Percentiles rank a stretch among this genome's conserved stretches.
phyloP scores from a whole-genome alignment of 2,888 invertebrate genomes.

The Yponomeuta evonymella region DNA sequence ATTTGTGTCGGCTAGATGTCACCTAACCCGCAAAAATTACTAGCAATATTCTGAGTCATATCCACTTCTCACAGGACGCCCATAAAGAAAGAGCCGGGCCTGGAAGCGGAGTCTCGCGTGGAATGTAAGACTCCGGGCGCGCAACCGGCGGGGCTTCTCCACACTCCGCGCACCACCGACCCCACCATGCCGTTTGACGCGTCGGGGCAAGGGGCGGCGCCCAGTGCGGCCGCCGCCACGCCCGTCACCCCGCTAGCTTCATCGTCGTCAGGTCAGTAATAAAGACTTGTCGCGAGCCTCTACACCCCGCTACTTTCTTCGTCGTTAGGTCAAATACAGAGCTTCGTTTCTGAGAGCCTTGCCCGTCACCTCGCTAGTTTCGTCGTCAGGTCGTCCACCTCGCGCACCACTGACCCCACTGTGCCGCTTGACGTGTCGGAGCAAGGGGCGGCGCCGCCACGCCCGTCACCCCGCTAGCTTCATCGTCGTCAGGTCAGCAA shows the following conservation, averaged over 20 bases:
- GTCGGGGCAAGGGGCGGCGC: slow-evolving; percentile 8
- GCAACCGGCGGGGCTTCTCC: slow-evolving; percentile 25
- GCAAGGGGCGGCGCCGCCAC: slow-evolving; percentile 11
- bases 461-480: background rate
- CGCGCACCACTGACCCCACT: slow-evolving; percentile 66
- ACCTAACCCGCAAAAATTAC: no score
- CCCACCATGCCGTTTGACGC: slow-evolving; percentile 55
- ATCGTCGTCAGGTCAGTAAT: background rate
- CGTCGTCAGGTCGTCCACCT: slow-evolving; percentile 28
- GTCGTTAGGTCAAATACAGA: no score
- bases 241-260: slow-evolving; percentile 1
- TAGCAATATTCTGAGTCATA: no score
- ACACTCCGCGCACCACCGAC: slow-evolving; percentile 61
- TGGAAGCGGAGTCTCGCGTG: slow-evolving; percentile 19
- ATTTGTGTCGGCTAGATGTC: no score
- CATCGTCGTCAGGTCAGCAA: background rate
- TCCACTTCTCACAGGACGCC: slow-evolving; percentile 44
- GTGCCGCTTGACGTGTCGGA: slow-evolving; percentile 39
- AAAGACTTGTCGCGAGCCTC: no score
- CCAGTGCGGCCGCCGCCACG: slow-evolving; percentile 22
- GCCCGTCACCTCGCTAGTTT: no score
- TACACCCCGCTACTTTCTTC: no score
- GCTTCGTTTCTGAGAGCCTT: no score
- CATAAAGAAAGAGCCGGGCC: slow-evolving; percentile 55
- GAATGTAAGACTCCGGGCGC: slow-evolving; percentile 11